phyloP scores from a whole-genome alignment of 1,140 invertebrate species.

The Hycleus cichorii region DNA sequence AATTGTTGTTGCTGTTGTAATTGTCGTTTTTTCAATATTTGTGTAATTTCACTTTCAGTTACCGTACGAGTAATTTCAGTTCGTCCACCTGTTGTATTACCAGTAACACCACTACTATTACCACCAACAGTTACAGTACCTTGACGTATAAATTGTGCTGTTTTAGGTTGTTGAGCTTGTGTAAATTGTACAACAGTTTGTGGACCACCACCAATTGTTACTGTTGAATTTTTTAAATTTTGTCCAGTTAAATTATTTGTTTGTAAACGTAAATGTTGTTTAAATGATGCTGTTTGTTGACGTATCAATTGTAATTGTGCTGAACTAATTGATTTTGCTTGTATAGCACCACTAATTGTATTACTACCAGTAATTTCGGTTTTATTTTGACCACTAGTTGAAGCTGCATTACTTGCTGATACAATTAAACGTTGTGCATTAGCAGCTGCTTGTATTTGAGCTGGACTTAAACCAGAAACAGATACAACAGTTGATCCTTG shows the following conservation, averaged over 20 bases:
- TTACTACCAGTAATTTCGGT: constrained; percentile 39
- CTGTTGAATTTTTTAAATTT: constrained; percentile 34
- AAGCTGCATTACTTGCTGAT: constrained; percentile 28
- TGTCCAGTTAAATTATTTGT: constrained; percentile 38
- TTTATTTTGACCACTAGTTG: constrained; percentile 37
- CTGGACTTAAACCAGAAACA: constrained; percentile 39
- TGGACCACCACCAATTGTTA: constrained; percentile 36
- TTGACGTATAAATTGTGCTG: constrained; percentile 29
- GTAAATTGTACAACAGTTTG: constrained; percentile 38
- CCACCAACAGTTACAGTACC: not conserved
- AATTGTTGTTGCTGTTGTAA: constrained; percentile 51
- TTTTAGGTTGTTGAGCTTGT: constrained; percentile 30
- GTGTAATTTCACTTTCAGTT: constrained; percentile 62
- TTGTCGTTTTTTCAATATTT: constrained; percentile 60
- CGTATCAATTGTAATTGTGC: constrained; percentile 45
- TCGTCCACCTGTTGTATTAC: constrained; percentile 31
- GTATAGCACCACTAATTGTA: constrained; percentile 30
- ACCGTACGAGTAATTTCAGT: constrained; percentile 48
- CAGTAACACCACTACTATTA: not conserved
- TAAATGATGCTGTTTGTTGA: constrained; percentile 38
- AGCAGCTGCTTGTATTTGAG: constrained; percentile 43
- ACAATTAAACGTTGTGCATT: constrained; percentile 43
- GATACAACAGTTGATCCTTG: constrained; percentile 44
- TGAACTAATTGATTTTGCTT: constrained; percentile 45
- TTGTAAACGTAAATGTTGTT: constrained; percentile 41